Evolutionary conservation across 1,140 invertebrate genomes (phyloP).

Genomic region (Stenopsyche tienmushanensis): DNA sequence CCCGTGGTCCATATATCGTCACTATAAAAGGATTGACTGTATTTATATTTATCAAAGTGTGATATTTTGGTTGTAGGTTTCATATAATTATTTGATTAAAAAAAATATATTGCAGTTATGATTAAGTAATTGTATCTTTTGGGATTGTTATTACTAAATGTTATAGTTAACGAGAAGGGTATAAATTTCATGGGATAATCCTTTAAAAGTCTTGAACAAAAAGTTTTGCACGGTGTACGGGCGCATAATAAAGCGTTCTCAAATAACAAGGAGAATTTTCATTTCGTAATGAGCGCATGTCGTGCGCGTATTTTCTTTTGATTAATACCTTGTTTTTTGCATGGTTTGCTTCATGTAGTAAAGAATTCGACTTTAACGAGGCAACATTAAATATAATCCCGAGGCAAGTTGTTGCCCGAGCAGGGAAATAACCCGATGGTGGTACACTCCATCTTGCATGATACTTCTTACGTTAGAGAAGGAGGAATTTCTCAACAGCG

Average conservation of each 20-base stretch:
- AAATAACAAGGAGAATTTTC: background rate
- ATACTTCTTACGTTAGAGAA: too few species aligned
- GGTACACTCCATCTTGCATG: constrained; percentile 40
- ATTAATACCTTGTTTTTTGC: constrained; percentile 18
- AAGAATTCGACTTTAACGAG: constrained; percentile 23
- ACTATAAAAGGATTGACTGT: too few species aligned
- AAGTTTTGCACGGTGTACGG: background rate
- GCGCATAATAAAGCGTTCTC: background rate
- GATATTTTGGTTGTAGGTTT: too few species aligned
- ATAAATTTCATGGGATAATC: too few species aligned
- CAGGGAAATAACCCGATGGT: background rate
- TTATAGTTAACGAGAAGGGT: too few species aligned
- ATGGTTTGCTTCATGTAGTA: background rate
- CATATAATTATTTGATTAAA: too few species aligned
- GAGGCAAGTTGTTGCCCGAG: background rate
- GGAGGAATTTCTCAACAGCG: constrained; percentile 39
- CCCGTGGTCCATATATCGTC: too few species aligned
- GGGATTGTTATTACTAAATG: too few species aligned
- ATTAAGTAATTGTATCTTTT: too few species aligned
- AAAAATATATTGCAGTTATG: too few species aligned
- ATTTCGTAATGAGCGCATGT: constrained; percentile 13
- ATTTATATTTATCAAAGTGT: too few species aligned
- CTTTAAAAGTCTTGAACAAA: too few species aligned
- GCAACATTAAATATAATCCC: background rate
- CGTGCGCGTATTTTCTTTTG: constrained; percentile 6